phyloP scores from a whole-genome alignment of 2,888 invertebrate species.

The Cheiracanthium punctorium region DNA sequence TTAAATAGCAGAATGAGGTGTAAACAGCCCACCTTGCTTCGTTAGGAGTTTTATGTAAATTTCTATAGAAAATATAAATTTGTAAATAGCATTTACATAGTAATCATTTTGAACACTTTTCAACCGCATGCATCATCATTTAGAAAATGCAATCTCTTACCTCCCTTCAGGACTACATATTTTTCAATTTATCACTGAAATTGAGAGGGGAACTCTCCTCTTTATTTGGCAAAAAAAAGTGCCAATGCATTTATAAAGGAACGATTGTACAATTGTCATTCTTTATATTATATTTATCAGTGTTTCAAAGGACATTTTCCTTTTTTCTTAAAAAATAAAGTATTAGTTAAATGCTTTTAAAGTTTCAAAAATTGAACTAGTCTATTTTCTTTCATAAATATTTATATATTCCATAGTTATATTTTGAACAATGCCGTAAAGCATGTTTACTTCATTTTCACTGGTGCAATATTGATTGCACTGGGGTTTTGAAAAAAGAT shows the following conservation, averaged over 20 bases:
- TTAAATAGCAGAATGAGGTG: slow-evolving; percentile 15
- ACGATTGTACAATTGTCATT: background rate
- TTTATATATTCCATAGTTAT: background rate
- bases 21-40: slow-evolving; percentile 23
- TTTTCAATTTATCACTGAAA: background rate
- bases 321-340: too few relatives aligned
- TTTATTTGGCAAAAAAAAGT: background rate
- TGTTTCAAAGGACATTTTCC: background rate
- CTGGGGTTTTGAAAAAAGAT: background rate
- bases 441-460: too few relatives aligned
- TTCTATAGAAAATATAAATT: slow-evolving; percentile 44
- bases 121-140: slow-evolving; percentile 23
- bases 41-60: slow-evolving; percentile 28
- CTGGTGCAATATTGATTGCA: background rate
- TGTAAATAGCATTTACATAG: slow-evolving; percentile 49
- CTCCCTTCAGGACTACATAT: background rate
- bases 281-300: background rate
- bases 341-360: too few relatives aligned
- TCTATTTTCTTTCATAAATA: background rate
- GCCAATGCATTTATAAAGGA: background rate
- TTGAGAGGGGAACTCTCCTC: background rate
- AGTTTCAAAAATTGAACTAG: background rate
- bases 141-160: slow-evolving; percentile 21
- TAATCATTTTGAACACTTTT: slow-evolving; percentile 38
- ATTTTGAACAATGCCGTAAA: background rate